Base-by-base conservation (phyloP, 1,140 invertebrate species). In the Amphibalanus amphitrite region DNA sequence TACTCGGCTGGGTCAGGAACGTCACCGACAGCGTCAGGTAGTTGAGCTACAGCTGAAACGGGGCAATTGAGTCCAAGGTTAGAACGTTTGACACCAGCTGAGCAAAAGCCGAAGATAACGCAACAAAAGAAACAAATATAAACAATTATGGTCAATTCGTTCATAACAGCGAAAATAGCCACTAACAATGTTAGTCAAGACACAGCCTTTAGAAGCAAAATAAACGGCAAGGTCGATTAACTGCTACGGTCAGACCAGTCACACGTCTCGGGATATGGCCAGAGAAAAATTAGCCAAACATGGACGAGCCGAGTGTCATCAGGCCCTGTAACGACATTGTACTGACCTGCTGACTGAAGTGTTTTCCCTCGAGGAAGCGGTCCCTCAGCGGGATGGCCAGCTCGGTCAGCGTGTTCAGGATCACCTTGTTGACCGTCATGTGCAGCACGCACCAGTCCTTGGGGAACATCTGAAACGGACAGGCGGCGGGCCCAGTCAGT, bases 401-500 rank as follows among this genome's bases (percentile, higher is more conserved):
- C 76, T 95, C 90, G 79, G 93, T 86, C 64, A 97, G 81, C 0
- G 92, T 88, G 71, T 88, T 88, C 6, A 96, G 80, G 71, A 98
- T n/a, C n/a, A n/a, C n/a, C n/a, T n/a, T n/a, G n/a, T n/a, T n/a
- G n/a, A n/a, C n/a, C n/a, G n/a, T n/a, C 83, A 97, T 89, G 77
- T 91, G 87, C 80, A 98, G 92, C 20, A 95, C 88, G 69, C 94
- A 83, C 96, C 96, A 99, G 79, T 97, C 94, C 0, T 85, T 81
- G 3, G 92, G 89, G 77, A 94, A 98, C 0, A 97, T 89, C 74
- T 38, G 38, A n/a, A 38, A 38, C 6, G 6, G 38, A 70, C 23
- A 68, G 73, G 26, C 71, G 69, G 33, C 70, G 67, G 28, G 74
- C 73, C 38, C 74, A 74, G 29, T 74, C 72, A 68, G 73, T n/a